Percentiles rank a stretch among this genome's conserved stretches.
Evolutionary conservation across 2,888 invertebrate genomes (phyloP).

Genomic region (Limenitis camilla): DNA sequence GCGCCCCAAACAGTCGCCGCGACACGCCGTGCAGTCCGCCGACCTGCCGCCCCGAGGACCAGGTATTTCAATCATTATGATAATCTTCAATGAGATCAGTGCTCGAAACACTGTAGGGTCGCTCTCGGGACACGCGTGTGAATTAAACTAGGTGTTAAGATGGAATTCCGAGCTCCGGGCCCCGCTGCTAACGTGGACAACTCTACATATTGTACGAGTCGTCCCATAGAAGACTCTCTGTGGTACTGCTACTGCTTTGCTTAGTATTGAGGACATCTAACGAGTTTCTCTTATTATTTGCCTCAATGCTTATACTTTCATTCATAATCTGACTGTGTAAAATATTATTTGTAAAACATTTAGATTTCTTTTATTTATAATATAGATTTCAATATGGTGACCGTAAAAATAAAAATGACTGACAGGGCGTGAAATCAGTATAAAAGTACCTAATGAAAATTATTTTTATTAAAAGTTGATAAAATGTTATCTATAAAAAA

Average conservation of each 20-base stretch:
- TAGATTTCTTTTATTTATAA: background rate
- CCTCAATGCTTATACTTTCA: background rate
- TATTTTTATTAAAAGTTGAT: too few species aligned
- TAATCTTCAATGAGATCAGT: conserved; percentile 2
- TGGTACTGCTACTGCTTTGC: background rate
- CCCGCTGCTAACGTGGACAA: conserved; percentile 16
- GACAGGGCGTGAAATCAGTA: too few species aligned
- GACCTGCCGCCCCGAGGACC: conserved; percentile 68
- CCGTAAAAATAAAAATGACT: too few species aligned
- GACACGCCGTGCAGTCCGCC: conserved; percentile 59
- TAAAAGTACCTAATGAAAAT: too few species aligned
- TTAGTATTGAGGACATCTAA: background rate
- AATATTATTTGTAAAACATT: background rate
- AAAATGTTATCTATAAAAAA: too few species aligned
- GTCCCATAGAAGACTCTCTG: background rate
- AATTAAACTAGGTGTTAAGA: conserved; percentile 1
- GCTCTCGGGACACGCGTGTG: conserved; percentile 6
- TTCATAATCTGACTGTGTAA: background rate
- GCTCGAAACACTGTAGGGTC: background rate
- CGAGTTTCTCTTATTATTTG: background rate
- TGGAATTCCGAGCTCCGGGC: background rate
- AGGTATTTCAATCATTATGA: conserved; percentile 41
- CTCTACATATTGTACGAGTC: conserved; percentile 17
- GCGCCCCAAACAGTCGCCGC: too few species aligned
- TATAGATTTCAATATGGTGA: too few species aligned